Evolutionary conservation across 2,888 invertebrate genomes (phyloP), one percentile per base, ranked within the genome.

Genomic region (Plagodis dolabraria): DNA sequence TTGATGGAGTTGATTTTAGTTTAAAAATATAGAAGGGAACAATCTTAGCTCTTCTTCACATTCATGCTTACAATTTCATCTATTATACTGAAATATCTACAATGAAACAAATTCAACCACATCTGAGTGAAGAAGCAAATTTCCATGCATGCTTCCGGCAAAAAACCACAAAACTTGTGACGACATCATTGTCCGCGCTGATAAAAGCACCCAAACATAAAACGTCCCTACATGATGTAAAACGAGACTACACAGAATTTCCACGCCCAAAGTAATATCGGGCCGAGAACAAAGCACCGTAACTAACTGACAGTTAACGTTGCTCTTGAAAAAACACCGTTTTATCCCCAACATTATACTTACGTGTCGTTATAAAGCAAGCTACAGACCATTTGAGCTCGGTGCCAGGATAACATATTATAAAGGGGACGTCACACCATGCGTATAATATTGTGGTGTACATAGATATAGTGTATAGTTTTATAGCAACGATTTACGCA

Each of bases 301-400:
- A 67, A 70, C 71, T 72, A 72, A 76, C 60, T 48, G 67, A 67
- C 70, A 72, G 74, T 72, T 76, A 76, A 65, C 70, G 66, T 66
- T 61, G 65, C 71, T 71, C 68, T 76, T 74, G 77, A 77, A 76
- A 80, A 80, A 75, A 71, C 69, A 69, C 67, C 67, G 63, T 68
- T 68, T 64, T 64, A 63, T 66, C 70, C 74, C 47, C 64, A 47
- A 74, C 76, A 76, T 76, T 74, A 78, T 73, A 76, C 74, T 72
- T 76, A 77, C 73, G 68, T 72, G 76, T 77, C 78, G 79, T 83
- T 84, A 84, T 80, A 84, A 79, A 84, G 75, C 72, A 80, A 71
- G 72, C 71, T 77, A 76, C 82, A 80, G 74, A 72, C 82, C 82
- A 83, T 85, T 85, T 78, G 82, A 79, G 76, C 77, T 65, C 73